Percentiles rank a stretch among this genome's conserved stretches.
phyloP scores from a whole-genome alignment of 1,140 invertebrate species.

The Medauroidea extradentata region DNA sequence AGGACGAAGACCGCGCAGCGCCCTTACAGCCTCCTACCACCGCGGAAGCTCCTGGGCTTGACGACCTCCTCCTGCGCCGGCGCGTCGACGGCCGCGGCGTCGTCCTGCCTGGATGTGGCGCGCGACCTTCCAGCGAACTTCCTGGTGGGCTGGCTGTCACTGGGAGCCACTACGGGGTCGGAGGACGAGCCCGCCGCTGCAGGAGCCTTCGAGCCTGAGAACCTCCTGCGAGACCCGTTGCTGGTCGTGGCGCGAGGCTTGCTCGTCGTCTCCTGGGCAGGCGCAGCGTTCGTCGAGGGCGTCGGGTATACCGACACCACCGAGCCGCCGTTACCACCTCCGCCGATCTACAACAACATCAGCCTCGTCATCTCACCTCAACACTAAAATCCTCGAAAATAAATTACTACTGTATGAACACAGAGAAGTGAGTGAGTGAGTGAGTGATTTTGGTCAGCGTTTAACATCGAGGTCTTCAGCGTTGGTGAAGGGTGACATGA shows the following conservation, averaged over 20 bases:
- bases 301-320: constrained; percentile 1
- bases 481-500: no score
- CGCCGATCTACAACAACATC: no score
- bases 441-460: no score
- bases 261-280: neutral
- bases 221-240: neutral
- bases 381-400: no score
- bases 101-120: no score
- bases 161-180: neutral
- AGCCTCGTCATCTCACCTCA: no score
- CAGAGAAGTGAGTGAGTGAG: no score
- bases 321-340: neutral
- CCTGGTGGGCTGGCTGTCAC: neutral
- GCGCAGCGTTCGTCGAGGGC: neutral
- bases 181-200: constrained; percentile 1
- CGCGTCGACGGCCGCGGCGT: neutral
- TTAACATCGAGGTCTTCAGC: no score
- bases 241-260: neutral
- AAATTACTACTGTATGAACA: no score
- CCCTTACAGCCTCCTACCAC: no score
- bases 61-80: neutral
- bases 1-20: no score
- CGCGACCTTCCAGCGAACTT: neutral
- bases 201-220: neutral
- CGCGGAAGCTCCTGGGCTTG: no score